Evolutionary conservation across 1,140 invertebrate genomes (phyloP).

Genomic region (Idris sp.): DNA sequence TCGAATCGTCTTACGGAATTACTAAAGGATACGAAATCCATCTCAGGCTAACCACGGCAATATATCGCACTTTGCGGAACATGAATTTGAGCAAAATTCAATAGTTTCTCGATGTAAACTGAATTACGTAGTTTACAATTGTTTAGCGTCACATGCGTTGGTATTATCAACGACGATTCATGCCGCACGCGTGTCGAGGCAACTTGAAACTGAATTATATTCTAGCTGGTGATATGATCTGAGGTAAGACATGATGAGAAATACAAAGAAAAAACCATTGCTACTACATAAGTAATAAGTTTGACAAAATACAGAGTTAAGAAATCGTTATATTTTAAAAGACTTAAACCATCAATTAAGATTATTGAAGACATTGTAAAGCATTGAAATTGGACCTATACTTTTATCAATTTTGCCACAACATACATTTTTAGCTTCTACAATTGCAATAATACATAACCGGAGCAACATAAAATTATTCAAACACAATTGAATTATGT

Average conservation of each 20-base stretch:
- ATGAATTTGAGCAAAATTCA: constrained; percentile 46
- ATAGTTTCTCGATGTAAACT: constrained; percentile 48
- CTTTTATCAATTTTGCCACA: no score
- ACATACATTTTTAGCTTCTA: no score
- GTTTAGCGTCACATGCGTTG: constrained; percentile 39
- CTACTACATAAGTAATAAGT: no score
- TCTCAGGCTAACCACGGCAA: constrained; percentile 47
- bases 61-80: constrained; percentile 48
- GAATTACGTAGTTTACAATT: constrained; percentile 54
- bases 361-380: background rate
- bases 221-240: constrained; percentile 7
- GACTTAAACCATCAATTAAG: no score
- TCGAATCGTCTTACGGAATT: constrained; percentile 58
- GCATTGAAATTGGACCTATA: background rate
- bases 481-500: constrained; percentile 9
- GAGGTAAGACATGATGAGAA: background rate
- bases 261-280: constrained; percentile 1
- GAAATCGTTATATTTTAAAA: no score
- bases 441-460: no score
- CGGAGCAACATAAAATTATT: no score
- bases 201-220: constrained; percentile 24
- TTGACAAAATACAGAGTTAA: background rate
- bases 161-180: constrained; percentile 51
- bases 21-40: constrained; percentile 53
- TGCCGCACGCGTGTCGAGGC: constrained; percentile 33